A percentile compares a stretch with the other conserved stretches of the same genome.
Conservation (phyloP, 1,140 invertebrate genomes). For the Coenobita brevimanus region DNA sequence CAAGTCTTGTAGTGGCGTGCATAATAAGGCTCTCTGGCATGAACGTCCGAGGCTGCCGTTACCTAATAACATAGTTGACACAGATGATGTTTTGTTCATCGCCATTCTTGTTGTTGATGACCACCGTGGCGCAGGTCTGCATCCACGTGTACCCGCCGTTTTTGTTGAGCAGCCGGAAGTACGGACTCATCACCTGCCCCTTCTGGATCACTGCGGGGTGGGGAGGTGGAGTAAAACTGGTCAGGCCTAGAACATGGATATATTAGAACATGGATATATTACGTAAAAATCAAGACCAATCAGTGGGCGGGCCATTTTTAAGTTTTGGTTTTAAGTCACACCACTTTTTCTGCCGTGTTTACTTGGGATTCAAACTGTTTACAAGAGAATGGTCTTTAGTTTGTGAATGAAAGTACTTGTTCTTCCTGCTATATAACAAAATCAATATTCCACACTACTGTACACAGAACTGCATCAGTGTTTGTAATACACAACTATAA, state of each 20-base stretch:
- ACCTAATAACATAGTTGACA: conserved; percentile 96
- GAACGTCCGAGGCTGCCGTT: conserved; percentile 55
- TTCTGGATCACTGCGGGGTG: conserved; percentile 91
- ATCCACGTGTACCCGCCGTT: conserved; percentile 96
- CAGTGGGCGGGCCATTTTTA: too few species aligned
- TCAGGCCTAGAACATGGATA: neutral
- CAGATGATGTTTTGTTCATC: conserved; percentile 97
- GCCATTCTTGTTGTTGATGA: conserved; percentile 94
- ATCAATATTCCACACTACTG: too few species aligned
- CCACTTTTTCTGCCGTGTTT: too few species aligned
- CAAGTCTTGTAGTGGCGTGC: too few species aligned
- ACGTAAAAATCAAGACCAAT: neutral
- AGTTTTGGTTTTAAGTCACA: too few species aligned
- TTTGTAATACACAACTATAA: too few species aligned
- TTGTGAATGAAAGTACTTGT: too few species aligned
- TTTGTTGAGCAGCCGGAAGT: conserved; percentile 96
- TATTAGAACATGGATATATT: neutral
- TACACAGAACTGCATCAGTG: too few species aligned
- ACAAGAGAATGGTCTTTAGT: too few species aligned
- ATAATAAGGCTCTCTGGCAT: too few species aligned
- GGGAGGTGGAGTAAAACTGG: neutral
- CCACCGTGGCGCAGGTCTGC: conserved; percentile 96
- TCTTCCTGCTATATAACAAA: too few species aligned
- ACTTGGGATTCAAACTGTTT: too few species aligned
- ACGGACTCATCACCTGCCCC: conserved; percentile 96